Evolutionary conservation across 30 jellyfish, hydroid and myxozoan genomes (phyloP).

Genomic region (Hydractinia echinata): DNA sequence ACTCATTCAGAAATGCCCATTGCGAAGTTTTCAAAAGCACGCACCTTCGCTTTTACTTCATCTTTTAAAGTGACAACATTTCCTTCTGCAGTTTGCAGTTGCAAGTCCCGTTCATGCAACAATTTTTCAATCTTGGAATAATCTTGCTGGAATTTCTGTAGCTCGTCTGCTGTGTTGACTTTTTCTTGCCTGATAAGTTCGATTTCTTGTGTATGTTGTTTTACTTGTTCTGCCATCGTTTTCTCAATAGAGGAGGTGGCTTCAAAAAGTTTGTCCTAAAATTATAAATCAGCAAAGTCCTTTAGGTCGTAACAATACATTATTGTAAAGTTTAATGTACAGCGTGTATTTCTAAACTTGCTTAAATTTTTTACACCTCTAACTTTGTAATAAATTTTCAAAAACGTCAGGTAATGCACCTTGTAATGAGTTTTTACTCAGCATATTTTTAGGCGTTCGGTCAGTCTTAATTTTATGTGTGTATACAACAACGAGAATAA

Average conservation of each 20-base stretch:
- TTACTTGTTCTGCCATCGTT: conserved; percentile 55
- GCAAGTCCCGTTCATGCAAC: background rate
- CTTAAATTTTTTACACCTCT: too few relatives aligned
- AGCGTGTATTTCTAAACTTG: background rate
- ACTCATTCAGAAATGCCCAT: background rate
- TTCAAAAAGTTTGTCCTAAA: conserved; percentile 56
- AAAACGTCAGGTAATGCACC: too few relatives aligned
- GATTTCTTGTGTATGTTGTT: conserved; percentile 33
- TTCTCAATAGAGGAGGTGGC: conserved; percentile 66
- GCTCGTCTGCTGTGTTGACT: conserved; percentile 28
- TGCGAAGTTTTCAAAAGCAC: background rate
- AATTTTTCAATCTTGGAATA: conserved; percentile 13
- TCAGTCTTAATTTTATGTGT: too few relatives aligned
- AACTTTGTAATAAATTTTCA: too few relatives aligned
- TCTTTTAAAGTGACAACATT: background rate
- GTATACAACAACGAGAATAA: too few relatives aligned
- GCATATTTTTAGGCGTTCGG: too few relatives aligned
- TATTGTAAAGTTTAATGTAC: background rate
- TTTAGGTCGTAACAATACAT: background rate
- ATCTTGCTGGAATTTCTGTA: conserved; percentile 8
- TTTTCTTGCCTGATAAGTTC: conserved; percentile 41
- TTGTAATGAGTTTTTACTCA: too few relatives aligned
- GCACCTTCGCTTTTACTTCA: conserved; percentile 24
- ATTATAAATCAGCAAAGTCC: background rate
- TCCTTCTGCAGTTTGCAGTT: conserved; percentile 1